phyloP scores from a whole-genome alignment of 2,888 invertebrate species.

The Ectobius pallidus region DNA sequence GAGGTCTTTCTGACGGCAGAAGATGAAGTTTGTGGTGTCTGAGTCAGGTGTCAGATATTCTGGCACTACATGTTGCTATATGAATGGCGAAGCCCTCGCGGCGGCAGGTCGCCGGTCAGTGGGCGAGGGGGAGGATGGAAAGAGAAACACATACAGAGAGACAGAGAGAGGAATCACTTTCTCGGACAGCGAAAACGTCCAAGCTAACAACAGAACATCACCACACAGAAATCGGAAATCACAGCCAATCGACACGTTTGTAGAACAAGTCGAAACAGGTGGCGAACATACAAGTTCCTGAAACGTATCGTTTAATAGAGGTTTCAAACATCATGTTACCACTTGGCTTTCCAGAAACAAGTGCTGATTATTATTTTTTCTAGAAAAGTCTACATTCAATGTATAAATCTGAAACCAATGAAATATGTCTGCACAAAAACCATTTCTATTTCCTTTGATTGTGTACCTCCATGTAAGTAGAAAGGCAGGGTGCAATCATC shows the following conservation, averaged over 20 bases:
- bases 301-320: neutral
- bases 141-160: neutral
- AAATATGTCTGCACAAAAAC: too few relatives aligned
- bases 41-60: conserved; percentile 6
- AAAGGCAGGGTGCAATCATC: too few relatives aligned
- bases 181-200: neutral
- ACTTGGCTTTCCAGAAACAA: neutral
- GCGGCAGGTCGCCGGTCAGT: neutral
- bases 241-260: conserved; percentile 8
- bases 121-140: neutral
- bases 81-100: neutral
- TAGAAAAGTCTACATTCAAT: too few relatives aligned
- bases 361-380: neutral
- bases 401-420: too few relatives aligned
- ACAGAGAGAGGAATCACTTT: neutral
- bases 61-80: neutral
- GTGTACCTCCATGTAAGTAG: too few relatives aligned
- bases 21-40: conserved; percentile 11
- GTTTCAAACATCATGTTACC: neutral
- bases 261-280: neutral
- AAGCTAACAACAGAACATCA: neutral
- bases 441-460: too few relatives aligned
- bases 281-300: neutral
- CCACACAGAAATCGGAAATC: conserved; percentile 12
- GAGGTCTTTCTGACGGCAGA: neutral